Evolutionary conservation across 2,113 vertebrate genomes (phyloP).

Genomic region (Pterophyllum scalare): DNA sequence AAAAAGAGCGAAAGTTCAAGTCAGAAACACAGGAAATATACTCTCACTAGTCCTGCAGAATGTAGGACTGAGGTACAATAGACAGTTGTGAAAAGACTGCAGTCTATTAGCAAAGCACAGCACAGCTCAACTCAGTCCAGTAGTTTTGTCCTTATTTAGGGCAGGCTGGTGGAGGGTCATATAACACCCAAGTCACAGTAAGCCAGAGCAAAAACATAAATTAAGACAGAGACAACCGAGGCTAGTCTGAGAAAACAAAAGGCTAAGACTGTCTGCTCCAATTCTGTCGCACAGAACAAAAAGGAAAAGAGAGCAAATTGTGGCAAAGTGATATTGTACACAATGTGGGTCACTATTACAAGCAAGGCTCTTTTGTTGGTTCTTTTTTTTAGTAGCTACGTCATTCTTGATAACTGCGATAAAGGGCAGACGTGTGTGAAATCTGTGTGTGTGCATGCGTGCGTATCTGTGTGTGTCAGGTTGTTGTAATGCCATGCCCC

Average conservation of each 20-base stretch:
- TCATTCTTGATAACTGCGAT: neutral
- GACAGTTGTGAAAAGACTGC: constrained; percentile 20
- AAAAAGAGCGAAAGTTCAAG: neutral
- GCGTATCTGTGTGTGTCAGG: constrained; percentile 67
- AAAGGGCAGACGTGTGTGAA: neutral
- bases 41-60: constrained; percentile 19
- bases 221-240: constrained; percentile 66
- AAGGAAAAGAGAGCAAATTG: constrained; percentile 33
- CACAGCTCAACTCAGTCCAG: constrained; percentile 17
- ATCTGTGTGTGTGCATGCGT: neutral
- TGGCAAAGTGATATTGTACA: constrained; percentile 39
- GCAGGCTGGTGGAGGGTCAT: constrained; percentile 65
- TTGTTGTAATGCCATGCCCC: constrained; percentile 35
- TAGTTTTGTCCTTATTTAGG: constrained; percentile 76
- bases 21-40: neutral
- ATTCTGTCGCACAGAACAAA: constrained; percentile 74
- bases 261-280: constrained; percentile 71
- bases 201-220: constrained; percentile 72
- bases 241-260: constrained; percentile 63
- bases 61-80: neutral
- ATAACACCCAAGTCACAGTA: constrained; percentile 60
- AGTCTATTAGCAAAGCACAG: constrained; percentile 35
- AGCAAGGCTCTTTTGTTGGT: constrained; percentile 27
- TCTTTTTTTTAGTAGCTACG: constrained; percentile 3
- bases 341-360: constrained; percentile 47